Percentiles rank a stretch among this genome's conserved stretches.
These are phyloP conservation scores for Anas bahamensis DNA, from an alignment of 2,797 vertebrate genomes.

Conservation along the genomic window DNA sequence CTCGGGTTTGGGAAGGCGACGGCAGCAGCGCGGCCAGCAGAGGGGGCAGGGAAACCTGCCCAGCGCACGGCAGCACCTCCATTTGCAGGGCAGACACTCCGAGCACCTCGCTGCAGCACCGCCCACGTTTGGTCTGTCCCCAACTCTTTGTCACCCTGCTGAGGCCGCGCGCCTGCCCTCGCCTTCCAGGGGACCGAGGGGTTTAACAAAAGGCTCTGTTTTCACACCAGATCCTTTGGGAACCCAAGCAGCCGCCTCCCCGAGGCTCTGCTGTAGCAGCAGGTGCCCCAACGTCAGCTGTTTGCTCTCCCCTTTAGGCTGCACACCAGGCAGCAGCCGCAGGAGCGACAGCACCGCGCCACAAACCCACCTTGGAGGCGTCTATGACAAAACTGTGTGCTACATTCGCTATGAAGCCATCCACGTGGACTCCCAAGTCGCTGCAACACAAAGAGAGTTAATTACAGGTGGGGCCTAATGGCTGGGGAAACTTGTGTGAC, in stretches of 20 bases:
- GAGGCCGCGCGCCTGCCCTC: not conserved
- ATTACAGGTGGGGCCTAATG: not conserved
- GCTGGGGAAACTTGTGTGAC: not conserved
- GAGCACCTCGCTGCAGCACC: not conserved
- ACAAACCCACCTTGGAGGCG: conserved; percentile 86
- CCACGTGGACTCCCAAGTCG: conserved; percentile 95
- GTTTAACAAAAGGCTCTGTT: not conserved
- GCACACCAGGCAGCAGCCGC: no score
- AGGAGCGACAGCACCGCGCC: fast-evolving
- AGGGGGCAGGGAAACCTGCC: not conserved
- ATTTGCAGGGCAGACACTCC: not conserved
- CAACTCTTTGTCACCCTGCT: not conserved
- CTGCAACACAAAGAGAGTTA: conserved; percentile 75
- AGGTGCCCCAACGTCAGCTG: not conserved
- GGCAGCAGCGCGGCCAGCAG: not conserved
- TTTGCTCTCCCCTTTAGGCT: not conserved
- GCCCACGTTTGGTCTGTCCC: fast-evolving
- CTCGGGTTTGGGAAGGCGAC: not conserved
- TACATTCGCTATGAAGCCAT: conserved; percentile 96
- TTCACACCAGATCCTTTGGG: not conserved
- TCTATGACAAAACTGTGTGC: conserved; percentile 93
- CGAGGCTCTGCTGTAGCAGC: no score
- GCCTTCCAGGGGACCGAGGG: fast-evolving
- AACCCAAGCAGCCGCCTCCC: not conserved
- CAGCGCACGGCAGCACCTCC: not conserved